phyloP scores from a whole-genome alignment of 2,888 invertebrate genomes.

The Kuschelorhynchus macadamiae region DNA sequence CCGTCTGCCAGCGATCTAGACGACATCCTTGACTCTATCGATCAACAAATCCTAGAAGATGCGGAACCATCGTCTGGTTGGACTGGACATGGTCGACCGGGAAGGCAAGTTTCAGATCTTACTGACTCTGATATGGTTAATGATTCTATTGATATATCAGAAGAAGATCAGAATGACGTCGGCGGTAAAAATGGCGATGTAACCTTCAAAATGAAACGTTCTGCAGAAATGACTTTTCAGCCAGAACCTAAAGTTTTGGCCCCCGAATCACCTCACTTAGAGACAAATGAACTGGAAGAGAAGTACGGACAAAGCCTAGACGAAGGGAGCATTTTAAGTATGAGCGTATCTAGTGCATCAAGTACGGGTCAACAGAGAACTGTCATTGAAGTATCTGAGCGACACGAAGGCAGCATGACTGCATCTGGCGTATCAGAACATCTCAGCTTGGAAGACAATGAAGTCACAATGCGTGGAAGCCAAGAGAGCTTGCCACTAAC shows the following conservation, averaged over 20 bases:
- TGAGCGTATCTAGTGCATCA: conserved; percentile 74
- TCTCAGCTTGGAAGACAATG: conserved; percentile 66
- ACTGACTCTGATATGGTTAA: conserved; percentile 64
- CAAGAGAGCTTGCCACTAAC: conserved; percentile 61
- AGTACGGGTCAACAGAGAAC: conserved; percentile 68
- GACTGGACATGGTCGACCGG: conserved; percentile 50
- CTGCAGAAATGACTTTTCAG: conserved; percentile 91
- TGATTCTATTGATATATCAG: conserved; percentile 73
- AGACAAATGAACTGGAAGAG: conserved; percentile 67
- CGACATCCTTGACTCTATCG: conserved; percentile 78
- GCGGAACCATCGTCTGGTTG: conserved; percentile 55
- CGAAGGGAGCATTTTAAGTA: conserved; percentile 73
- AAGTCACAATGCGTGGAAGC: conserved; percentile 59
- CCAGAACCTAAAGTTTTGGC: conserved; percentile 72
- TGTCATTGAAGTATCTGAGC: conserved; percentile 69
- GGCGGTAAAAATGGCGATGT: conserved; percentile 71
- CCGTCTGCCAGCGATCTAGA: conserved; percentile 89
- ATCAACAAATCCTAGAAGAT: conserved; percentile 70
- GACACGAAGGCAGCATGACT: conserved; percentile 67
- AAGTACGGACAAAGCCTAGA: conserved; percentile 73
- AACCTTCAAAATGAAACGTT: conserved; percentile 86
- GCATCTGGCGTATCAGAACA: conserved; percentile 69
- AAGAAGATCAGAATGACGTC: conserved; percentile 71
- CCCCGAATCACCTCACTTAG: conserved; percentile 70
- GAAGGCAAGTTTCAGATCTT: conserved; percentile 61